Base-by-base conservation (phyloP, 2,888 invertebrate species). In the Sisyra terminalis region DNA sequence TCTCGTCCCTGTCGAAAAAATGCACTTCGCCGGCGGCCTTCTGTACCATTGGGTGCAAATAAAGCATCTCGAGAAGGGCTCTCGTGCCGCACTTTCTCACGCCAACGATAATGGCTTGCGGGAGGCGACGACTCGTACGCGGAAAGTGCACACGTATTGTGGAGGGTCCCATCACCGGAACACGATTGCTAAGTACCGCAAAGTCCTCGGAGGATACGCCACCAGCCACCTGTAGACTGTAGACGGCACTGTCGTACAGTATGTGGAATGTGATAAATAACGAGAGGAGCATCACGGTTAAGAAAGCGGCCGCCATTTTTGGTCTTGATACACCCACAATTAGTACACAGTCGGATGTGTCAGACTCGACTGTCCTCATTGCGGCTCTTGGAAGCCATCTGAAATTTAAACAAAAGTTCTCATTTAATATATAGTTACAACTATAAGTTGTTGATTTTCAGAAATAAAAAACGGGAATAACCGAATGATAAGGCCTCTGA, bases 1-100 rank as follows among this genome's bases (percentile, higher is more conserved):
- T 92, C 54, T 88, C 88, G 56, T 88, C 87, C 42, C 90, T 75
- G 65, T 97, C 94, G 64, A 98, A 97, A 67, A 93, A 97, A 63
- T 97, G 96, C 29, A 93, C 86, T 65, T 97, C 96, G 15, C 89
- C 86, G 11, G 87, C 84, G 2, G 93, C 90, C 57, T 88, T 89
- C 60, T 88, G 88, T 44, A 93, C 83, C 67, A 81, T 78, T 10
- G 87, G 87, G 66, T 97, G 96, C 40, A 96, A 74, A 59, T 90
- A 88, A 41, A 97, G 69, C 83, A 96, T 96, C 66, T 97, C 96
- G 42, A 97, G 73, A 5, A 97, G 73, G 0, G 97, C 97, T 44
- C 96, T 69, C 1, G 97, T 97, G 14, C 97, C 97, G 56, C 93
- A 93, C 67, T 97, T 97, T 52, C 94, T 74, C 18, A 92, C 94